A percentile compares a stretch with the other conserved stretches of the same genome.
Evolutionary conservation across 2,113 vertebrate species (phyloP).

Genomic region (Lepisosteus oculatus): DNA sequence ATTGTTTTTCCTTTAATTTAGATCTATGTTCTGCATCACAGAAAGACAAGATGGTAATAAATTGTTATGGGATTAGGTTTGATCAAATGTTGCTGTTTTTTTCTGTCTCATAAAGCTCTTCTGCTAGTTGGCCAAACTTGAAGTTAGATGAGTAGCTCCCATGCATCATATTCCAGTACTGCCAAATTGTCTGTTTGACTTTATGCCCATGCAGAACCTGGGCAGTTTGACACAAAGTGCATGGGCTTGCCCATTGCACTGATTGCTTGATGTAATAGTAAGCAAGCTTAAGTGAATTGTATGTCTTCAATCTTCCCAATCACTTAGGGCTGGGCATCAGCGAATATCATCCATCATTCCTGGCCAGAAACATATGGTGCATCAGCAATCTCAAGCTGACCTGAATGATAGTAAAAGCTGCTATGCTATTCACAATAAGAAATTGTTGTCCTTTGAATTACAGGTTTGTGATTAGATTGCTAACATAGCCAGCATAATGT

Average conservation of each 20-base stretch:
- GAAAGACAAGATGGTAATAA: no score
- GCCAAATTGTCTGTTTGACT: constrained; percentile 59
- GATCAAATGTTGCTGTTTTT: background rate
- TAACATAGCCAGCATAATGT: constrained; percentile 68
- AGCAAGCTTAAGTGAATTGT: constrained; percentile 89
- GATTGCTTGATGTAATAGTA: constrained; percentile 82
- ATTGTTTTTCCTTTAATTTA: no score
- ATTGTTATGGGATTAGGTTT: no score
- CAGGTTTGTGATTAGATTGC: constrained; percentile 74
- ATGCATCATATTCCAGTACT: constrained; percentile 46
- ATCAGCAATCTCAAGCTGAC: constrained; percentile 78
- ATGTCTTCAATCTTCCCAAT: constrained; percentile 90
- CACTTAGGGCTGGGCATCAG: constrained; percentile 86
- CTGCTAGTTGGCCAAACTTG: no score
- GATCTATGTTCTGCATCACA: no score
- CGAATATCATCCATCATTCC: constrained; percentile 86
- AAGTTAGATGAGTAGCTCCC: background rate
- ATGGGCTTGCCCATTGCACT: constrained; percentile 71
- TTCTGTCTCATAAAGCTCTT: background rate
- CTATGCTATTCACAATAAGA: constrained; percentile 66
- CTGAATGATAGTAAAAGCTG: constrained; percentile 72
- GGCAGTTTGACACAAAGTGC: constrained; percentile 56
- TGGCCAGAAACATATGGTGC: constrained; percentile 76
- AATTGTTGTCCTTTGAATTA: constrained; percentile 72
- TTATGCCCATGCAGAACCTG: constrained; percentile 56